Evolutionary conservation across 2,888 invertebrate genomes (phyloP).

Genomic region (Eilema griseolum): DNA sequence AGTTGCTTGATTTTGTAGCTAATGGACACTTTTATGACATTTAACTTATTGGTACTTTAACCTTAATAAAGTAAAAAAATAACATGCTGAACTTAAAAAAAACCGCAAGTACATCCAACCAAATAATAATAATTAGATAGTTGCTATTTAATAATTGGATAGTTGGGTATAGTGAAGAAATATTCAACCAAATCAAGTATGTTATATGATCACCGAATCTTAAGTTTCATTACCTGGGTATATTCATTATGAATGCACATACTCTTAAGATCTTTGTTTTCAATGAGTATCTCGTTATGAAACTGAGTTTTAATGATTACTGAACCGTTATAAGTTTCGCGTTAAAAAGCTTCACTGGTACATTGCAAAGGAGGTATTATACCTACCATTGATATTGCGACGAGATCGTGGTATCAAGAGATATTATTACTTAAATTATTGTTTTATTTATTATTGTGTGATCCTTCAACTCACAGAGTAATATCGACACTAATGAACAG

Average conservation of each 20-base stretch:
- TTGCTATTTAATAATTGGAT: background rate
- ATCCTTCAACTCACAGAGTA: too few species aligned
- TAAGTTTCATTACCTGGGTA: background rate
- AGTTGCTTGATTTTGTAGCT: background rate
- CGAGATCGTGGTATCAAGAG: too few species aligned
- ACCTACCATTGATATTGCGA: too few species aligned
- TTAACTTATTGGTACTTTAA: background rate
- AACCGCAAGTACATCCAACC: background rate
- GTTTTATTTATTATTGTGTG: too few species aligned
- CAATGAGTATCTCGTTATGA: background rate
- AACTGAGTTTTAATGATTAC: background rate
- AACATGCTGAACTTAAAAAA: background rate
- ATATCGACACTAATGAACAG: background rate
- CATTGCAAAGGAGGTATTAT: background rate
- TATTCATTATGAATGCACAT: background rate
- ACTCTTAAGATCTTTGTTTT: background rate
- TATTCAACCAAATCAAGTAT: background rate
- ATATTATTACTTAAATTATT: too few species aligned
- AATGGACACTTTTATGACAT: background rate
- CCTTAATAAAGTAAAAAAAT: background rate
- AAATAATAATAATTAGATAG: background rate
- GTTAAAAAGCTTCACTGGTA: background rate
- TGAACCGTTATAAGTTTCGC: too few species aligned
- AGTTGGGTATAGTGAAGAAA: background rate
- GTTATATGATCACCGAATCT: background rate